phyloP scores from a whole-genome alignment of 2,797 vertebrate genomes.

The Psittacula echo region DNA sequence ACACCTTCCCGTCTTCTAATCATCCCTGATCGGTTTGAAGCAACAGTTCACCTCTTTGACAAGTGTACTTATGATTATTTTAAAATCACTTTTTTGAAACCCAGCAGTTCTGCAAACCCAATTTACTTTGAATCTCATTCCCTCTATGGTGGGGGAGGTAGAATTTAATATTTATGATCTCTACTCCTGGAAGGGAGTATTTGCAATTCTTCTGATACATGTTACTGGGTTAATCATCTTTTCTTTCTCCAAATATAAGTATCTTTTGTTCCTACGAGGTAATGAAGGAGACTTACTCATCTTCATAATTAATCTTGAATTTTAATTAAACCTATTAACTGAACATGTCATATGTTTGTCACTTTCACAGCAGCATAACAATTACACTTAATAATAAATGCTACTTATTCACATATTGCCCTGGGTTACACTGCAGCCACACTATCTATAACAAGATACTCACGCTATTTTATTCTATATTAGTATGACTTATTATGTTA shows the following conservation, averaged over 20 bases:
- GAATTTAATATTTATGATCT: conserved; percentile 53
- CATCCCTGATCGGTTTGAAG: conserved; percentile 16
- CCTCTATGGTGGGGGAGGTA: not conserved
- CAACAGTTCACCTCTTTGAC: conserved; percentile 23
- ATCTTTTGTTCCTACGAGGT: conserved; percentile 58
- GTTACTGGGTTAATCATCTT: conserved; percentile 53
- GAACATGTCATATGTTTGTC: conserved; percentile 56
- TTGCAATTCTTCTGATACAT: conserved; percentile 45
- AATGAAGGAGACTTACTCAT: conserved; percentile 55
- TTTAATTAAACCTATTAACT: conserved; percentile 69
- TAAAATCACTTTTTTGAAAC: conserved; percentile 47
- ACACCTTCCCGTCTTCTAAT: not conserved
- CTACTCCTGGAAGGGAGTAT: conserved; percentile 13
- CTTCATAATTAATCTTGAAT: conserved; percentile 61
- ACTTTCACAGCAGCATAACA: conserved; percentile 43
- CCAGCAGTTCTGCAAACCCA: conserved; percentile 25
- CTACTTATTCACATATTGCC: conserved; percentile 8
- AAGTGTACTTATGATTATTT: conserved; percentile 13
- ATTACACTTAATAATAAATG: conserved; percentile 28
- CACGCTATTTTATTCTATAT: not conserved
- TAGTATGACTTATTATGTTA: conserved; percentile 50
- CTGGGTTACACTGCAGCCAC: conserved; percentile 17
- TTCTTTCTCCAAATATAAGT: conserved; percentile 34
- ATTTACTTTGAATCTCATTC: conserved; percentile 29
- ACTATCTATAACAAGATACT: conserved; percentile 17